phyloP scores from a whole-genome alignment of 1,140 invertebrate species.

The Pogonomyrmex californicus region DNA sequence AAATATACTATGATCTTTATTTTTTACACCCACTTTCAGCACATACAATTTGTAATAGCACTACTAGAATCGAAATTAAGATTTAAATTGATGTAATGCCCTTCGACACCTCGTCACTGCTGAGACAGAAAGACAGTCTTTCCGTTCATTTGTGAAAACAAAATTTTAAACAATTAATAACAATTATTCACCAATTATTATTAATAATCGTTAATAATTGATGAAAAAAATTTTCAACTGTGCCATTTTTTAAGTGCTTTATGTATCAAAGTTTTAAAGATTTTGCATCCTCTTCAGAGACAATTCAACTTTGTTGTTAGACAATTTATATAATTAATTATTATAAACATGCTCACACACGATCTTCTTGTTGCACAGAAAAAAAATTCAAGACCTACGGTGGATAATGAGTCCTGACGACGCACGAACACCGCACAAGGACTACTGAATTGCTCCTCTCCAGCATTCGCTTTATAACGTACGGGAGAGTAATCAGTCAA shows the following conservation, averaged over 20 bases:
- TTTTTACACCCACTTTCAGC: background rate
- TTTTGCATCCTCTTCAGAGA: background rate
- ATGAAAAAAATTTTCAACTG: background rate
- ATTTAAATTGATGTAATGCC: background rate
- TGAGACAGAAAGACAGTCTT: background rate
- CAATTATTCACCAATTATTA: background rate
- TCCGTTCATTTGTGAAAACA: background rate
- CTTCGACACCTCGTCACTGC: background rate
- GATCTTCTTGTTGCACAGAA: background rate
- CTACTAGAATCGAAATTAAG: background rate
- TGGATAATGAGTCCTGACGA: constrained; percentile 17
- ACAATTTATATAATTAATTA: constrained; percentile 25
- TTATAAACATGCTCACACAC: background rate
- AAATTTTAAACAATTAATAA: background rate
- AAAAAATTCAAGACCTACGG: background rate
- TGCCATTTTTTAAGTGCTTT: background rate
- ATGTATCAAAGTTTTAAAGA: background rate
- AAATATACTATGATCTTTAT: background rate
- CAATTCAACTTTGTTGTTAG: constrained; percentile 3
- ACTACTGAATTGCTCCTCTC: constrained; percentile 30
- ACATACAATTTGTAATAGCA: background rate
- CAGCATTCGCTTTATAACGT: constrained; percentile 38
- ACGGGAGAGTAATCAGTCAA: background rate
- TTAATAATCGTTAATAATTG: background rate
- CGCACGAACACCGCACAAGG: background rate